Evolutionary conservation across 2,888 invertebrate species (phyloP).

Genomic region (Leptinotarsa tumamoca): DNA sequence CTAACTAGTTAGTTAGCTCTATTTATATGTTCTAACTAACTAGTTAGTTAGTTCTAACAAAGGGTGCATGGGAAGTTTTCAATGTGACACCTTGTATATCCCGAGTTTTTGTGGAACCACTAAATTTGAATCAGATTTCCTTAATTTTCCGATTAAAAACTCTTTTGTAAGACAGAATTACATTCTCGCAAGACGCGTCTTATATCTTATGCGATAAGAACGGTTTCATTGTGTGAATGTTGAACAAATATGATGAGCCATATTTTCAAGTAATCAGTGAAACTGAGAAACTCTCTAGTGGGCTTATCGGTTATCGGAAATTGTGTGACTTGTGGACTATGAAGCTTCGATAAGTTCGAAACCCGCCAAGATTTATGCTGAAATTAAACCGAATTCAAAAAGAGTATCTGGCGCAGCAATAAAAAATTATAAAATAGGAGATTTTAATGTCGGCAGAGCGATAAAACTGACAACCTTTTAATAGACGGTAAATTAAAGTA

Average conservation of each 20-base stretch:
- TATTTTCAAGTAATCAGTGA: constrained; percentile 11
- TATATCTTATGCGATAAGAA: background rate
- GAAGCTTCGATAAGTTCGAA: constrained; percentile 45
- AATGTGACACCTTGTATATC: background rate
- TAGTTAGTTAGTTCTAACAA: too few species aligned
- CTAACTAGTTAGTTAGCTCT: too few species aligned
- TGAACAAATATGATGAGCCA: constrained; percentile 12
- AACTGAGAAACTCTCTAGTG: constrained; percentile 18
- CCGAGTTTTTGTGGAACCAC: background rate
- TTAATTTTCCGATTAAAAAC: background rate
- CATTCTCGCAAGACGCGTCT: background rate
- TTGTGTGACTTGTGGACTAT: constrained; percentile 60
- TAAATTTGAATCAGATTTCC: background rate
- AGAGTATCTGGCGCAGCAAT: constrained; percentile 18
- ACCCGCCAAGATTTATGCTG: constrained; percentile 44
- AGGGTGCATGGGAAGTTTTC: too few species aligned
- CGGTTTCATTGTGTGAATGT: constrained; percentile 7
- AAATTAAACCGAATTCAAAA: constrained; percentile 29
- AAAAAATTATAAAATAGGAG: constrained; percentile 36
- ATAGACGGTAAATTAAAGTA: constrained; percentile 41
- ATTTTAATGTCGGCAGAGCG: constrained; percentile 28
- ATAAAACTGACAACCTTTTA: constrained; percentile 43
- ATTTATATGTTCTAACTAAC: too few species aligned
- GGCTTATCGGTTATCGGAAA: constrained; percentile 50
- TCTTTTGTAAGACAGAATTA: background rate